A percentile compares a stretch with the other conserved stretches of the same genome.
These are phyloP conservation scores for Centropyge bicolor DNA, from an alignment of 2,797 vertebrate genomes.

Conservation along the genomic window DNA sequence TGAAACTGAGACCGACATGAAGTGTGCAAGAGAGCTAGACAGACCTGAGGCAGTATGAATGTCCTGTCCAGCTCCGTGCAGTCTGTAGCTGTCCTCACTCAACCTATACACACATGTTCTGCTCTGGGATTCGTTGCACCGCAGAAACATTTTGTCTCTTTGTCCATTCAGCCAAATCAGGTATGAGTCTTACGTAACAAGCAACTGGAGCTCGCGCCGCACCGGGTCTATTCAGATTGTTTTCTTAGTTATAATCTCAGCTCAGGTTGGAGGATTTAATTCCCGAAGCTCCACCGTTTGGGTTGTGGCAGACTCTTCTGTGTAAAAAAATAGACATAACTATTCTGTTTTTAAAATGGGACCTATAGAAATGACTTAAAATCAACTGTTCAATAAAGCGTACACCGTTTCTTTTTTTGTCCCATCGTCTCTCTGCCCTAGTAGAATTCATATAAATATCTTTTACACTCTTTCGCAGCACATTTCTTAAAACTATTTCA, in stretches of 20 bases:
- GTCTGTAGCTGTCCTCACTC: slow-evolving; percentile 23
- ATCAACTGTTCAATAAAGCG: slow-evolving; percentile 78
- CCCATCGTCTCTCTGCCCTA: slow-evolving; percentile 24
- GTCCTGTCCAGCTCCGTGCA: slow-evolving; percentile 69
- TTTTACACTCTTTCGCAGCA: slow-evolving; percentile 82
- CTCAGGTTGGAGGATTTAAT: slow-evolving; percentile 55
- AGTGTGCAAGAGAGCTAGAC: slow-evolving; percentile 61
- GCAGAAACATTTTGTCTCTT: slow-evolving; percentile 29
- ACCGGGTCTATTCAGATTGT: slow-evolving; percentile 47
- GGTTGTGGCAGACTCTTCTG: slow-evolving; percentile 70
- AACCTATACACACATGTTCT: slow-evolving; percentile 17
- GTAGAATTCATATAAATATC: slow-evolving; percentile 84
- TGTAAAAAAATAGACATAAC: slow-evolving; percentile 87
- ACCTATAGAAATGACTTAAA: slow-evolving; percentile 78
- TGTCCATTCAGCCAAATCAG: slow-evolving; percentile 37
- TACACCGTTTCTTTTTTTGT: slow-evolving; percentile 69
- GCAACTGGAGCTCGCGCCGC: slow-evolving; percentile 36
- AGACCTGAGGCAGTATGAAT: slow-evolving; percentile 75
- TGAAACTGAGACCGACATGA: slow-evolving; percentile 42
- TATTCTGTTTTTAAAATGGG: slow-evolving; percentile 84
- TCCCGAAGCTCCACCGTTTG: slow-evolving; percentile 65
- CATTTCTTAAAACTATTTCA: slow-evolving; percentile 84
- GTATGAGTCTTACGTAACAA: slow-evolving; percentile 35
- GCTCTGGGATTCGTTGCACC: slow-evolving; percentile 28
- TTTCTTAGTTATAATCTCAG: slow-evolving; percentile 60